Conservation (phyloP, 1,140 invertebrate species). For the Gonioctena quinquepunctata region DNA sequence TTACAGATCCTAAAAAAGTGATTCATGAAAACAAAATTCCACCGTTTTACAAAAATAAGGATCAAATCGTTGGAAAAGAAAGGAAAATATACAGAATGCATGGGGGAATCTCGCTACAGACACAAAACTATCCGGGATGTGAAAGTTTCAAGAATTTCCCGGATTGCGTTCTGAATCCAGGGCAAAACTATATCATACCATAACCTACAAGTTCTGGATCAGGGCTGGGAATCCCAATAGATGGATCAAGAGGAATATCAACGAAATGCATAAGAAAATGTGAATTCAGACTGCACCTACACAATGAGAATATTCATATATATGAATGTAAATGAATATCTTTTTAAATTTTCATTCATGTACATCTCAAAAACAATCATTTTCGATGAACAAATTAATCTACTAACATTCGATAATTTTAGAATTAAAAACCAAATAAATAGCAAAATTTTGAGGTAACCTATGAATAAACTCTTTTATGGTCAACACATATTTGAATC, state of each 20-base stretch:
- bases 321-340: too few species aligned
- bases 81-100: constrained; percentile 70
- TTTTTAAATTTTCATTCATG: too few species aligned
- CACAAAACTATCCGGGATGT: constrained; percentile 86
- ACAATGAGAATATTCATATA: too few species aligned
- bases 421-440: too few species aligned
- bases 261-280: too few species aligned
- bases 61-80: constrained; percentile 66
- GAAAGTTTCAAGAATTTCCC: constrained; percentile 77
- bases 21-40: constrained; percentile 27
- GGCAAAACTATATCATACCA: constrained; percentile 67
- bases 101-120: constrained; percentile 78
- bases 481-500: too few species aligned
- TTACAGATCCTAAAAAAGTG: neutral
- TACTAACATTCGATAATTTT: too few species aligned
- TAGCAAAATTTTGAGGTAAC: too few species aligned
- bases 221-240: constrained; percentile 40
- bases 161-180: constrained; percentile 67
- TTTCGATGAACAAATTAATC: too few species aligned
- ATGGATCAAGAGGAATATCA: constrained; percentile 36
- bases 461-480: too few species aligned
- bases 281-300: too few species aligned
- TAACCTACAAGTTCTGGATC: constrained; percentile 64
- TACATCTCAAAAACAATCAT: too few species aligned
- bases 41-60: constrained; percentile 32